Evolutionary conservation across 1,140 invertebrate species (phyloP), one percentile per base, ranked within the genome.

Genomic region (Rhopalosiphum padi): DNA sequence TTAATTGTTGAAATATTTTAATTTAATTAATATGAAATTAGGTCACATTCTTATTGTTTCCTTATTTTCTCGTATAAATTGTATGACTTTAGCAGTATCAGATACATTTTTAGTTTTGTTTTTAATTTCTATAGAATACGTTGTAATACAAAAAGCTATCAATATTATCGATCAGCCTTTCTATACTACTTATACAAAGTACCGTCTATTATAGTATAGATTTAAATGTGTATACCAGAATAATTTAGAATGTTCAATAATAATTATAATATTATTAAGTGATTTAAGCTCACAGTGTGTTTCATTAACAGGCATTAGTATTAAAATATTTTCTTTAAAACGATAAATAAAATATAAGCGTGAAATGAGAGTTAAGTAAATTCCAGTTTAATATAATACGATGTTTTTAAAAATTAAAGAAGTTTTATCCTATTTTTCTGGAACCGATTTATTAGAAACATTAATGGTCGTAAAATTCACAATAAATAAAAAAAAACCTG

Each of bases 341-440:
- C 53, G 89, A 68, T 68, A 90, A 68, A 90, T 90, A 90, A 90
- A 60, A 53, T 53, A 23, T 41, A 89, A 89, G 88, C 88, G 51
- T 89, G 88, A 89, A 89, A 53, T 30, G 35, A 43, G 55, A 60
- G 23, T 68, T 90, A n/a, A 90, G 25, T 90, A 30, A n/a, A 68
- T 90, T 90, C 89, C 55, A 41, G 55, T 60, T 60, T 60, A 90
- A 60, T 15, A n/a, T 90, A 68, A n/a, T 90, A 68, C 5, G 4
- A 68, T n/a, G 53, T 68, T 68, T 60, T 60, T 15, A 37, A 68
- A 37, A 90, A 90, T 41, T 18, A 60, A 37, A 77, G 60, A 68
- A 11, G 53, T 43, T 6, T 60, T 90, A 68, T 68, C 23, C 60
- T 21, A 41, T 90, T n/a, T 55, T 15, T 55, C 43, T 6, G 37